Evolutionary conservation across 2,888 invertebrate genomes (phyloP), one percentile per base, ranked within the genome.

Genomic region (Epsilonema sp.): DNA sequence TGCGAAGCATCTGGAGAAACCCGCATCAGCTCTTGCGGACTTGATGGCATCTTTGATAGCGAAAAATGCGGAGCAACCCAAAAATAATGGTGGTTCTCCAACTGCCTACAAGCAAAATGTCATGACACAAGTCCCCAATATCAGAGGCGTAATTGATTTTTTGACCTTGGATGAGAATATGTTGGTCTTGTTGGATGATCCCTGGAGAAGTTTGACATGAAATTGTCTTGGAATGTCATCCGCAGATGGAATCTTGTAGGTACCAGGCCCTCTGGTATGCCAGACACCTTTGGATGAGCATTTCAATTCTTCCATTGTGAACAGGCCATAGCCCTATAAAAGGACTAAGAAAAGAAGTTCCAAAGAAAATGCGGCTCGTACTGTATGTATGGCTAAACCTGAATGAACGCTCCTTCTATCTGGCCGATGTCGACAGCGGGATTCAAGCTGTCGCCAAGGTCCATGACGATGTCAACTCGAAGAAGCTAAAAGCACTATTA

Each of bases 391-490:
- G 40, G 40, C 11, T 11, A 39, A n/a, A 66, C 67, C 64, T 90
- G 89, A 62, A 85, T 74, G 59, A 89, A 92, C 0, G 75, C 92
- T 2, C 92, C 92, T 70, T 92, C 92, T 19, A 92, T 79, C 72
- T 92, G 92, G 0, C 90, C 92, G 56, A 92, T 82, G 59, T 92
- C 92, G 53, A 92, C 85, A 1, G 90, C 89, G 2, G 92, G 92
- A 68, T 92, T 92, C 46, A 92, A 69, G 67, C 89, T 89, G 56
- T 82, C 79, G 1, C 90, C 90, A 55, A 92, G 74, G 70, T 92
- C 92, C 90, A 92, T 90, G 0, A 92, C 87, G 56, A 92, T 89
- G 60, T 92, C 87, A 1, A 83, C 80, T 59, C 80, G 74, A 31
- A 85, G 66, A 1, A 89, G 79, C 75, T 76, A 55, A 21, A 53